phyloP scores from a whole-genome alignment of 2,888 invertebrate genomes.

The Meliscaeva auricollis region DNA sequence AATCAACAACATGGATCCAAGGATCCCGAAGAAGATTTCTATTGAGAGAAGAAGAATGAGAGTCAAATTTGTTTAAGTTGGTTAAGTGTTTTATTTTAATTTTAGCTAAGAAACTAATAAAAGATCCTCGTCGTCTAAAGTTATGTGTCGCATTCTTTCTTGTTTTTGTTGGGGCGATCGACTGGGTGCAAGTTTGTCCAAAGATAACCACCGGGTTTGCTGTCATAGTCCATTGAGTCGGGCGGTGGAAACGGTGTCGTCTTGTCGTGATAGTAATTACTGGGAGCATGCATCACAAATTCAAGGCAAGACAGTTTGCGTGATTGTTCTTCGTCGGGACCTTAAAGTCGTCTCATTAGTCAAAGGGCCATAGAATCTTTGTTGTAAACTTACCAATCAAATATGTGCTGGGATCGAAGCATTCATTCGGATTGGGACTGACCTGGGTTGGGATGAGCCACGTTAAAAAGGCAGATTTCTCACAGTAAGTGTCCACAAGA shows the following conservation, averaged over 20 bases:
- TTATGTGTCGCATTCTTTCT: constrained; percentile 38
- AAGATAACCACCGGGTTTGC: constrained; percentile 86
- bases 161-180: constrained; percentile 75
- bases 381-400: constrained; percentile 89
- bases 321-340: constrained; percentile 95
- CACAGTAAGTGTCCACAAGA: constrained; percentile 95
- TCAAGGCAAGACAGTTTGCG: constrained; percentile 94
- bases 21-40: constrained; percentile 82
- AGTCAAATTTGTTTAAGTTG: constrained; percentile 40
- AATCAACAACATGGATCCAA: constrained; percentile 85
- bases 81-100: constrained; percentile 39
- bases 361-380: not conserved
- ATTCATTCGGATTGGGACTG: constrained; percentile 90
- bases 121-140: not conserved
- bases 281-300: constrained; percentile 97
- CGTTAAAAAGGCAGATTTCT: constrained; percentile 95
- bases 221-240: constrained; percentile 83
- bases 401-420: constrained; percentile 95
- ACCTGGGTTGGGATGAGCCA: constrained; percentile 95
- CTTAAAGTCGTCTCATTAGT: constrained; percentile 82
- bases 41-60: constrained; percentile 76
- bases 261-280: constrained; percentile 93
- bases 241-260: constrained; percentile 90
- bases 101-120: constrained; percentile 54
- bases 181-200: constrained; percentile 86